These are phyloP conservation scores for Scomber japonicus DNA, from an alignment of 2,113 vertebrate species.

Conservation along the genomic window DNA sequence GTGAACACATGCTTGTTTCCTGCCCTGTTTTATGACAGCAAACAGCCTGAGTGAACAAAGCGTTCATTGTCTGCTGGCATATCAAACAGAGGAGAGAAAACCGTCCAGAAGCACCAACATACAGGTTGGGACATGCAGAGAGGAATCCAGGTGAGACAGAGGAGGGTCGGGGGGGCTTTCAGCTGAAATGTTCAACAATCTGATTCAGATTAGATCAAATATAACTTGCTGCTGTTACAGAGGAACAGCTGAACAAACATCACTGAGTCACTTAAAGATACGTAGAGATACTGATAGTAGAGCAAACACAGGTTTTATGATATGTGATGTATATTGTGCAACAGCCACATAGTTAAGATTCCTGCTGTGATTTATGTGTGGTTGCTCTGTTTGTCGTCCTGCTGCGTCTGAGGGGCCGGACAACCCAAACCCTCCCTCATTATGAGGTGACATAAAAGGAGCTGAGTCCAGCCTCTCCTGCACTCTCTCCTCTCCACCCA, in stretches of 20 bases:
- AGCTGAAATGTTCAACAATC: not conserved
- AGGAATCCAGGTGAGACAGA: conserved; percentile 33
- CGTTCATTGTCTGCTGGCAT: conserved; percentile 37
- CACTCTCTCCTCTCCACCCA: conserved; percentile 54
- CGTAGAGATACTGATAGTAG: not conserved
- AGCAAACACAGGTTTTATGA: not conserved
- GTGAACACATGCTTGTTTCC: not conserved
- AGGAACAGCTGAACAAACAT: not conserved
- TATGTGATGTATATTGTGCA: not conserved
- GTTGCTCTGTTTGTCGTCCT: not conserved
- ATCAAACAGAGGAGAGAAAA: not conserved
- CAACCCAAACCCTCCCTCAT: conserved; percentile 29
- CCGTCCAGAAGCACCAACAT: not conserved
- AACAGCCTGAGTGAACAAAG: not conserved
- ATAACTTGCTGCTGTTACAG: not conserved
- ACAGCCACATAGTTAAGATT: conserved; percentile 20
- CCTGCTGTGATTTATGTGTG: conserved; percentile 13
- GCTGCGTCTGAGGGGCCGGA: not conserved
- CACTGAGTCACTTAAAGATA: not conserved
- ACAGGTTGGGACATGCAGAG: conserved; percentile 22
- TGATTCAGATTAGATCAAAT: not conserved
- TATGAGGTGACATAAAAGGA: conserved; percentile 47
- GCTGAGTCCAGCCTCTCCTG: not conserved
- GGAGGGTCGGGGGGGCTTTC: not conserved
- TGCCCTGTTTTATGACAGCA: not conserved